Evolutionary conservation across 2,113 vertebrate species (phyloP).

Genomic region (Chlamydotis undulata): DNA sequence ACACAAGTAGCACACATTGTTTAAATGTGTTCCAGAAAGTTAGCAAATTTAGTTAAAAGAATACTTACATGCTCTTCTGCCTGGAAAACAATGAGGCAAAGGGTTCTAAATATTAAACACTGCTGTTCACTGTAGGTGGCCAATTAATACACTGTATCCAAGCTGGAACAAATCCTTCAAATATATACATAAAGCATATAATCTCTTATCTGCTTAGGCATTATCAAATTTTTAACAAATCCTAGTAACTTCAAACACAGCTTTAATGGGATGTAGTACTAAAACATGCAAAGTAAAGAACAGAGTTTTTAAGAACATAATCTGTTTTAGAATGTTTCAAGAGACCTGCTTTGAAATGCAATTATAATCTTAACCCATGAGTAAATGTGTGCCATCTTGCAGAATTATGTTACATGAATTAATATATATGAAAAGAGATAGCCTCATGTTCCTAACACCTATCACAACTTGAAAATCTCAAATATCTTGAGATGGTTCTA

Average conservation of each 20-base stretch:
- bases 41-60: conserved; percentile 78
- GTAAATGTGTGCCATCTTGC: conserved; percentile 71
- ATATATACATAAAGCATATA: conserved; percentile 83
- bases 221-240: conserved; percentile 88
- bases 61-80: conserved; percentile 75
- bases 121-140: conserved; percentile 84
- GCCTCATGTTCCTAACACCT: background rate
- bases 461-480: background rate
- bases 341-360: conserved; percentile 76
- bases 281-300: conserved; percentile 82
- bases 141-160: conserved; percentile 82
- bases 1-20: conserved; percentile 79
- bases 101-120: conserved; percentile 78
- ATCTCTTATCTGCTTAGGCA: conserved; percentile 87
- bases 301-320: conserved; percentile 83
- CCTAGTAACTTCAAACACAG: conserved; percentile 84
- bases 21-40: conserved; percentile 84
- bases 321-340: conserved; percentile 82
- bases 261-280: conserved; percentile 81
- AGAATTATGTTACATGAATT: conserved; percentile 57
- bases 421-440: background rate
- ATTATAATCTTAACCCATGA: conserved; percentile 76
- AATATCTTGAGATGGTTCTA: background rate
- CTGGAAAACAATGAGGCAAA: conserved; percentile 67
- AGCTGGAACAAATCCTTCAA: conserved; percentile 82